Conservation (phyloP, 2,888 invertebrate genomes). For the Anagyrus pseudococci region DNA sequence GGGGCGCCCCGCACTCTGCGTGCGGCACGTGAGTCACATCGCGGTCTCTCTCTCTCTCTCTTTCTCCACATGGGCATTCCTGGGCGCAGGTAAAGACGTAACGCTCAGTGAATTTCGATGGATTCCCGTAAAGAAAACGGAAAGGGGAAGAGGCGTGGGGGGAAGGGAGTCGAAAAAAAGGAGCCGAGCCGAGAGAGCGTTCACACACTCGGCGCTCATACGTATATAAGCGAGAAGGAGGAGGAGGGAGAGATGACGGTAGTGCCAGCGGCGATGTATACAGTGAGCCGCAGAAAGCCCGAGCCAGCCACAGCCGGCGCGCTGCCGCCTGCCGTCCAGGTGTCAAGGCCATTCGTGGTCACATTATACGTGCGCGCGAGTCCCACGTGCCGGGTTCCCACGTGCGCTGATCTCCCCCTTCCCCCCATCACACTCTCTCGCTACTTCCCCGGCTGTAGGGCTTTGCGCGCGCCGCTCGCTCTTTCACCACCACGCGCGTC, state of each 20-base stretch:
- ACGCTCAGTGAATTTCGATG: conserved; percentile 38
- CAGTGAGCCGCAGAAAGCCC: too few species aligned
- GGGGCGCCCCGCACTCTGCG: neutral
- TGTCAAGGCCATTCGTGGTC: conserved; percentile 41
- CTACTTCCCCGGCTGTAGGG: neutral
- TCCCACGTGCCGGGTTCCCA: conserved; percentile 58
- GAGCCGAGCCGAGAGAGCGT: conserved; percentile 4
- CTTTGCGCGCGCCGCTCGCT: conserved; percentile 27
- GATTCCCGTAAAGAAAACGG: conserved; percentile 22
- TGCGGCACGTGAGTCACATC: conserved; percentile 28
- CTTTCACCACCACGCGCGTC: neutral
- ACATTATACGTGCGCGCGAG: conserved; percentile 42
- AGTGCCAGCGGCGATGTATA: neutral
- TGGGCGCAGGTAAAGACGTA: conserved; percentile 19
- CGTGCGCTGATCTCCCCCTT: conserved; percentile 43
- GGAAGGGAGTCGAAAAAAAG: conserved; percentile 1
- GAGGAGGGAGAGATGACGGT: too few species aligned
- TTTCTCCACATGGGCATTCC: conserved; percentile 17
- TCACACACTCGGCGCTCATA: conserved; percentile 24
- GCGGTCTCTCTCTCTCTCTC: too few species aligned
- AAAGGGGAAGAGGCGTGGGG: neutral
- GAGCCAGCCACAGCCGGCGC: neutral
- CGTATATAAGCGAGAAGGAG: too few species aligned
- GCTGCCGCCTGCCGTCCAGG: conserved; percentile 32
- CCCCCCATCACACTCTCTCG: neutral